Evolutionary conservation across 2,888 invertebrate genomes (phyloP).

Genomic region (Resseliella maxima): DNA sequence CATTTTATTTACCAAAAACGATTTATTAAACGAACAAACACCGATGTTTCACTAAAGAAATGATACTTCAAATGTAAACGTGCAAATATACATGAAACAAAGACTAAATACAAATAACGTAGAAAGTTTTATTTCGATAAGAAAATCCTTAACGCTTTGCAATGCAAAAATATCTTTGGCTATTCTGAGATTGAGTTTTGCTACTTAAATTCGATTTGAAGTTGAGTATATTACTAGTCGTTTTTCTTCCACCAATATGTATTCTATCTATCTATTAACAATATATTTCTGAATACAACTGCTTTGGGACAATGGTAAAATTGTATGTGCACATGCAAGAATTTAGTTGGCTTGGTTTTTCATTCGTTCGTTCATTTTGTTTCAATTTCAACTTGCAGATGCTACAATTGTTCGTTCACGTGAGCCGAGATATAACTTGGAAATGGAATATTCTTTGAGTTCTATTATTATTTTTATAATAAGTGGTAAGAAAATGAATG

Average conservation of each 20-base stretch:
- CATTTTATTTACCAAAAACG: not conserved
- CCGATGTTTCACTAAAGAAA: not conserved
- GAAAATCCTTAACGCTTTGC: not conserved
- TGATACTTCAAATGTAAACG: not conserved
- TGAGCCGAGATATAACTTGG: not conserved
- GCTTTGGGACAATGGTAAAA: constrained; percentile 5
- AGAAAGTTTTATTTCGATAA: not conserved
- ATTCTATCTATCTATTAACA: not conserved
- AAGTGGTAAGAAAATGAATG: not conserved
- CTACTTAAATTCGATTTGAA: constrained; percentile 26
- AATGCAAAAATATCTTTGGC: constrained; percentile 39
- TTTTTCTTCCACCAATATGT: not conserved
- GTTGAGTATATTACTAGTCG: not conserved
- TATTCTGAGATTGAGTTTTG: not conserved
- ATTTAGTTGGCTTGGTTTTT: not conserved
- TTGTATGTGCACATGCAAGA: not conserved
- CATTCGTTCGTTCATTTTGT: not conserved
- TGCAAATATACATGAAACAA: not conserved
- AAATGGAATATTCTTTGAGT: constrained; percentile 33
- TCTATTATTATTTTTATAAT: constrained; percentile 30
- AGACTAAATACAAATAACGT: not conserved
- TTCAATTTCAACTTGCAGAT: not conserved
- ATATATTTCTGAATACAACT: not conserved
- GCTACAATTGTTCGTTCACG: not conserved
- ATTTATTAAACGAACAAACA: not conserved